These are phyloP conservation scores for Talpa occidentalis DNA, from an alignment of 2,113 vertebrate genomes.

Conservation along the genomic window DNA sequence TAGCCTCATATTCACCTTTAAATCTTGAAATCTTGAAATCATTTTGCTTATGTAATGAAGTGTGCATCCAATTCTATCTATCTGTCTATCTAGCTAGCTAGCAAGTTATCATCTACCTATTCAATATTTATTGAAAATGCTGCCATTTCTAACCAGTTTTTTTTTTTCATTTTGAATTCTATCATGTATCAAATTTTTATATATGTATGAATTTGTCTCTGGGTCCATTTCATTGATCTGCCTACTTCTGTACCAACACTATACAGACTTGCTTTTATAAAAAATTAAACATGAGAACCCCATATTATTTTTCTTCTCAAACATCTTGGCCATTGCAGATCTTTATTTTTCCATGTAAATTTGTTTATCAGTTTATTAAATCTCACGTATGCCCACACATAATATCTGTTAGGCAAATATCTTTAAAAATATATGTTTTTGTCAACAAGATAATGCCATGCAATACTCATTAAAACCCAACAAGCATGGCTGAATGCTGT, in stretches of 20 bases:
- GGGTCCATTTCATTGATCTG: not conserved
- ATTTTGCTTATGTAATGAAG: not conserved
- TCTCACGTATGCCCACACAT: not conserved
- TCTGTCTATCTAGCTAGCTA: no score
- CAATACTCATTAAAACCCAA: not conserved
- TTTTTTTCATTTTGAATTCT: not conserved
- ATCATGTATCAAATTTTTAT: not conserved
- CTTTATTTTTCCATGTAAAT: not conserved
- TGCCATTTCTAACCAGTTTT: not conserved
- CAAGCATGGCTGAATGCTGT: not conserved
- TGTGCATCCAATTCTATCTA: not conserved
- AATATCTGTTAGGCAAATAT: no score
- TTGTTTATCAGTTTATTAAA: not conserved
- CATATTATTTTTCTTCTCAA: not conserved
- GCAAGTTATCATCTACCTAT: no score
- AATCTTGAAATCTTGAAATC: not conserved
- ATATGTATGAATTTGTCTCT: not conserved
- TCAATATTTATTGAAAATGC: not conserved
- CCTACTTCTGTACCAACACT: not conserved
- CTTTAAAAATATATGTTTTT: no score
- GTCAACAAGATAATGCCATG: not conserved
- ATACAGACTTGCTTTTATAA: slow-evolving; percentile 14
- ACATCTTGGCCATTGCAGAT: not conserved
- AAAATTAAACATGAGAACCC: not conserved
- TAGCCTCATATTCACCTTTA: not conserved